Evolutionary conservation across 2,113 vertebrate species (phyloP).

Genomic region (Tympanuchus pallidicinctus): DNA sequence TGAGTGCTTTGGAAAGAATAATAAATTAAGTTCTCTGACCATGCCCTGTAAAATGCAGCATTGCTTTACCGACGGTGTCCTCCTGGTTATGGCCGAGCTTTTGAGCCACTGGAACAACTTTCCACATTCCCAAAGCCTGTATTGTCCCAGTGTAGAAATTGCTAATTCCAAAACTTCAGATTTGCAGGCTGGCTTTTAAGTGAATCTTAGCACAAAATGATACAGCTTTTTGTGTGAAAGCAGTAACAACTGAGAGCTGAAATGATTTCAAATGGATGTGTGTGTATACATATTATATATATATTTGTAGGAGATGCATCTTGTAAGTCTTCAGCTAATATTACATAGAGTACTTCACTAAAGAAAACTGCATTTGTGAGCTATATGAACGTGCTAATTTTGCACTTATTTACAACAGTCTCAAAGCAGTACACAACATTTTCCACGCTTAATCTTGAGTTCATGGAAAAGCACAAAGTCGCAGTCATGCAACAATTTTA

Average conservation of each 20-base stretch:
- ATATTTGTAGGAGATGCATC: background rate
- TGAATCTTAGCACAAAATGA: background rate
- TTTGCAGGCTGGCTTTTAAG: background rate
- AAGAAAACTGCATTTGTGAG: background rate
- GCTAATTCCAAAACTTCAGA: background rate
- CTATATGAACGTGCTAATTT: background rate
- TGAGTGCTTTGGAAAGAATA: background rate
- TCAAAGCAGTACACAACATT: background rate
- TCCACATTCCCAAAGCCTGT: background rate
- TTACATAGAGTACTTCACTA: rapidly evolving
- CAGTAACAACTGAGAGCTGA: background rate
- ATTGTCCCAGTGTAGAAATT: background rate
- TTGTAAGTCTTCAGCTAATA: background rate
- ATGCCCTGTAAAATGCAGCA: background rate
- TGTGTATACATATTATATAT: too few relatives aligned
- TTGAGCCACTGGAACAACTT: background rate
- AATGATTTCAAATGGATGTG: background rate
- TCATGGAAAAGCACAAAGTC: background rate
- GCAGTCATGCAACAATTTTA: background rate
- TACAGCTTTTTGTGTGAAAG: background rate
- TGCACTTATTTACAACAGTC: background rate
- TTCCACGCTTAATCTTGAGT: background rate
- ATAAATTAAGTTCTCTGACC: background rate
- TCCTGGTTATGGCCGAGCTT: background rate
- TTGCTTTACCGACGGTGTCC: background rate